Evolutionary conservation across 2,888 invertebrate genomes (phyloP).

Genomic region (Neoitamus cyanurus): DNA sequence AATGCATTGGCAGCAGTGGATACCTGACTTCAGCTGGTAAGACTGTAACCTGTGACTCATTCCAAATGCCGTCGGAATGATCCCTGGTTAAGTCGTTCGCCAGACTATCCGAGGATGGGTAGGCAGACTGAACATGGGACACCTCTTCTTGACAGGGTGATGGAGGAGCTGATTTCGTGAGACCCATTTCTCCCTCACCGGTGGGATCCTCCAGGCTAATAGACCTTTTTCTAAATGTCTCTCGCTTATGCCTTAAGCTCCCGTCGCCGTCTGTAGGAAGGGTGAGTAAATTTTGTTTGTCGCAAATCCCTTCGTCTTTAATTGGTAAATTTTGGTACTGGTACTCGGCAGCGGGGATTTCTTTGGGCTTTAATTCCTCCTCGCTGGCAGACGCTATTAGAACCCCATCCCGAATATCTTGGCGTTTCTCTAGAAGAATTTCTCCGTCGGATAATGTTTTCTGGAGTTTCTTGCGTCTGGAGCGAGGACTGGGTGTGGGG

Average conservation of each 20-base stretch:
- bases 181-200: constrained; percentile 60
- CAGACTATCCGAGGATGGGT: constrained; percentile 85
- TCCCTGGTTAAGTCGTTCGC: constrained; percentile 82
- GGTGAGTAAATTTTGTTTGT: constrained; percentile 52
- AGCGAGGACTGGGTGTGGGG: constrained; percentile 72
- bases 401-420: constrained; percentile 67
- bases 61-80: constrained; percentile 89
- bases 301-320: constrained; percentile 55
- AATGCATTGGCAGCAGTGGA: background rate
- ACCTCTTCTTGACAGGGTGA: constrained; percentile 71
- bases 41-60: constrained; percentile 88
- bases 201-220: constrained; percentile 76
- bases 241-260: constrained; percentile 68
- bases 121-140: constrained; percentile 71
- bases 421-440: constrained; percentile 73
- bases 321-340: constrained; percentile 54
- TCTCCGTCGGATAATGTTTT: constrained; percentile 87
- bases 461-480: constrained; percentile 70
- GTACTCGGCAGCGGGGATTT: constrained; percentile 42
- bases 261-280: constrained; percentile 56
- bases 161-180: constrained; percentile 74
- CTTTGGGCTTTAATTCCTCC: constrained; percentile 69
- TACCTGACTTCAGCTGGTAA: constrained; percentile 77
- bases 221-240: constrained; percentile 79
- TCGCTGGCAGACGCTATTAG: constrained; percentile 72